phyloP scores from a whole-genome alignment of 2,797 vertebrate genomes.

The Tympanoctomys barrerae region DNA sequence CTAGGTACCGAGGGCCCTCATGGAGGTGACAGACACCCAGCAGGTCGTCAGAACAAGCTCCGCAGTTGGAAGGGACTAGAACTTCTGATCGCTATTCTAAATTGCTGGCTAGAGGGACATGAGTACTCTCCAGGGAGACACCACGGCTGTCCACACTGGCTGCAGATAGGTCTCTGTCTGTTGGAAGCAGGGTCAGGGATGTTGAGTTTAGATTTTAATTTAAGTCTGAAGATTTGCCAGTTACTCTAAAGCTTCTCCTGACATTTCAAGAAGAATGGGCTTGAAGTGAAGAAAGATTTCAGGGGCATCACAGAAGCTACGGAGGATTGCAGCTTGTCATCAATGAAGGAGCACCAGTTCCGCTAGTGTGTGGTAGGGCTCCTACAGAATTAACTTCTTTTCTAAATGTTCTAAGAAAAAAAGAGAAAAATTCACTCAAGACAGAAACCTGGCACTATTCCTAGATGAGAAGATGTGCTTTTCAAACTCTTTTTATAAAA shows the following conservation, averaged over 20 bases:
- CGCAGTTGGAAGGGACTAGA: not conserved
- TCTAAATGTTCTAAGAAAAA: constrained; percentile 59
- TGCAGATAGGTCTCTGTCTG: constrained; percentile 46
- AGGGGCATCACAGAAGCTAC: constrained; percentile 54
- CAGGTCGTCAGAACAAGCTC: not conserved
- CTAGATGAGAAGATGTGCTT: constrained; percentile 74
- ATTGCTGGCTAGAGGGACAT: not conserved
- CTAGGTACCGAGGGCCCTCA: no score
- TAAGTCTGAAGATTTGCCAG: constrained; percentile 65
- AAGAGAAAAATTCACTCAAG: constrained; percentile 51
- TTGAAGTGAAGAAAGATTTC: constrained; percentile 61
- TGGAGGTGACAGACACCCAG: not conserved
- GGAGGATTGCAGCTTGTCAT: constrained; percentile 62
- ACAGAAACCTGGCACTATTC: constrained; percentile 78
- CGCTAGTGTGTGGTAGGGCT: constrained; percentile 49
- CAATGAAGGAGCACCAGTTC: not conserved
- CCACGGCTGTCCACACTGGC: not conserved
- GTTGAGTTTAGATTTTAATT: constrained; percentile 50
- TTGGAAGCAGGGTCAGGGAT: constrained; percentile 33
- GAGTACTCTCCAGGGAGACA: constrained; percentile 41
- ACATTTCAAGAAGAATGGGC: constrained; percentile 57
- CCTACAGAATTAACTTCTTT: constrained; percentile 58
- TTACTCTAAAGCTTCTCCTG: constrained; percentile 54
- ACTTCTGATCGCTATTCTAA: not conserved
- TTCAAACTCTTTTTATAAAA: constrained; percentile 62